Conservation (phyloP, 2,888 invertebrate genomes). For the Rhopalosiphum nymphaeae region DNA sequence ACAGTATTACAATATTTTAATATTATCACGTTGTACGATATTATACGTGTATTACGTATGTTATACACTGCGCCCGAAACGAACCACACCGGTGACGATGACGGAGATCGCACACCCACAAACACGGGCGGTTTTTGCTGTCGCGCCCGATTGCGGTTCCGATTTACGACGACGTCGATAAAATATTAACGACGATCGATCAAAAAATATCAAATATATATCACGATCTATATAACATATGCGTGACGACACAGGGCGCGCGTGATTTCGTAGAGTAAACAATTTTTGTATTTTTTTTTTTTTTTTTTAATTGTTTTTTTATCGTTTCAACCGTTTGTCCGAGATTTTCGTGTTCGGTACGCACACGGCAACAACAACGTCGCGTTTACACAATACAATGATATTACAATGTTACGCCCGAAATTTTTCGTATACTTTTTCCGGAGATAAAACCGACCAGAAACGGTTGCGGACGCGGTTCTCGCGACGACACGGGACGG, state of each 20-base stretch:
- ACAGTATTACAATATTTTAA: not conserved
- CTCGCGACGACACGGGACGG: constrained; percentile 50
- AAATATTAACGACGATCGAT: not conserved
- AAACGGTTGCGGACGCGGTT: constrained; percentile 29
- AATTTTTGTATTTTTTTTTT: not conserved
- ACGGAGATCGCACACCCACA: not conserved
- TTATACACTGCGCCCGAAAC: not conserved
- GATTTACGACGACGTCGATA: not conserved
- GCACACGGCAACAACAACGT: too few species aligned
- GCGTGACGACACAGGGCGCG: not conserved
- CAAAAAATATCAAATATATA: not conserved
- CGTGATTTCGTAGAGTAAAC: not conserved
- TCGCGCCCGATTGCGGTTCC: not conserved
- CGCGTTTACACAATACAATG: too few species aligned
- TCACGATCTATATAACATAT: not conserved
- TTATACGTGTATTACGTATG: too few species aligned
- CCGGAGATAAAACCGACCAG: not conserved
- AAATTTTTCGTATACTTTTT: not conserved
- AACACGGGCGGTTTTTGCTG: not conserved
- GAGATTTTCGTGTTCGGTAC: too few species aligned
- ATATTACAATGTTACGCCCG: too few species aligned
- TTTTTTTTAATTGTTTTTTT: not conserved
- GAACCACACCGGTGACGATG: not conserved
- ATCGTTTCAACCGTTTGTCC: not conserved
- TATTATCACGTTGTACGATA: not conserved